These are phyloP conservation scores for Incurvaria masculella DNA, from an alignment of 2,888 invertebrate genomes.

Conservation along the genomic window DNA sequence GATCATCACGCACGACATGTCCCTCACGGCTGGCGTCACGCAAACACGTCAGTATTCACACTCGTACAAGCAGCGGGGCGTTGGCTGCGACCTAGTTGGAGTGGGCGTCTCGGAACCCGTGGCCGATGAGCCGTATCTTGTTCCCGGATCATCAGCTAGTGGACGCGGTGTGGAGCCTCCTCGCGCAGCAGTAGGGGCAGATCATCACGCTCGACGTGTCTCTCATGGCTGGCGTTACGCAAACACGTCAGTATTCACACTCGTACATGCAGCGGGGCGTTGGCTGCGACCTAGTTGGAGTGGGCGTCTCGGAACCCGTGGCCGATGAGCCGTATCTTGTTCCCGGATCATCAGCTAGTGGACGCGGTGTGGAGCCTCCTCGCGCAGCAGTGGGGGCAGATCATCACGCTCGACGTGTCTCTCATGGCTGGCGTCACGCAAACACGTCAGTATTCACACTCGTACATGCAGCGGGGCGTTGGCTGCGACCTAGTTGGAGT, in stretches of 20 bases:
- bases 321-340: slow-evolving; percentile 66
- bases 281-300: too few relatives aligned
- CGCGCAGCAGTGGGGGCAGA: slow-evolving; percentile 79
- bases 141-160: slow-evolving; percentile 69
- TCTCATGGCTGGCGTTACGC: slow-evolving; percentile 66
- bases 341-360: slow-evolving; percentile 66
- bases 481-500: too few relatives aligned
- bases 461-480: too few relatives aligned
- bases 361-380: slow-evolving; percentile 73
- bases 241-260: slow-evolving; percentile 63
- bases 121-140: slow-evolving; percentile 67
- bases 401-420: slow-evolving; percentile 78
- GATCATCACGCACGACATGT: slow-evolving; percentile 78
- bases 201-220: slow-evolving; percentile 79
- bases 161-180: slow-evolving; percentile 71
- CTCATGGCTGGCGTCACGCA: slow-evolving; percentile 69
- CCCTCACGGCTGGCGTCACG: slow-evolving; percentile 66
- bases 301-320: slow-evolving; percentile 70
- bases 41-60: slow-evolving; percentile 77
- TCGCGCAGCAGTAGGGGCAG: slow-evolving; percentile 79
- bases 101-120: slow-evolving; percentile 63
- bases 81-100: slow-evolving; percentile 64
- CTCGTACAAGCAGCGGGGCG: too few relatives aligned
- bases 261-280: too few relatives aligned
- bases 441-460: slow-evolving; percentile 73